Percentiles rank a stretch among this genome's conserved stretches.
phyloP scores from a whole-genome alignment of 2,113 vertebrate species.

The Solea solea region DNA sequence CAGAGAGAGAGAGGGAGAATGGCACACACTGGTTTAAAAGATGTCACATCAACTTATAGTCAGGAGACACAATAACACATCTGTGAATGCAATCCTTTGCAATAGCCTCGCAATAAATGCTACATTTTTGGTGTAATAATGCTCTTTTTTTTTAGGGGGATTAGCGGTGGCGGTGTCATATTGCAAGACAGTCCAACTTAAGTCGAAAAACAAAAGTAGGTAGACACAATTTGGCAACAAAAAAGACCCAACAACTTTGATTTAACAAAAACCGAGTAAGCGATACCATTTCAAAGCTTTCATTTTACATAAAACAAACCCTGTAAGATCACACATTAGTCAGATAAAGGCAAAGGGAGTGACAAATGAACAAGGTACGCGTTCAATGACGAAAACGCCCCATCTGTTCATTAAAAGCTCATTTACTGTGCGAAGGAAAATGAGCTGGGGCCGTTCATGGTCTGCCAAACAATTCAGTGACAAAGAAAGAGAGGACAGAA shows the following conservation, averaged over 20 bases:
- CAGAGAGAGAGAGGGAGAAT: slow-evolving; percentile 2
- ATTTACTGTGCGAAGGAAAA: slow-evolving; percentile 47
- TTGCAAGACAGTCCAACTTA: neutral
- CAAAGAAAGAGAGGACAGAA: slow-evolving; percentile 28
- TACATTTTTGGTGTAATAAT: neutral
- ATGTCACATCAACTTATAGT: slow-evolving; percentile 19
- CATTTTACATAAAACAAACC: slow-evolving; percentile 1
- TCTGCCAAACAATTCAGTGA: slow-evolving; percentile 30
- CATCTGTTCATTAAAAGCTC: slow-evolving; percentile 59
- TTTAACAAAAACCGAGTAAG: too few relatives aligned
- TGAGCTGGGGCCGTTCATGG: slow-evolving; percentile 42
- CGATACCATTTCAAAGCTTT: neutral
- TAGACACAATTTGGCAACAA: too few relatives aligned
- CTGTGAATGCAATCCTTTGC: slow-evolving; percentile 38
- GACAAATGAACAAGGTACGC: slow-evolving; percentile 42
- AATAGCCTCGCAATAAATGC: slow-evolving; percentile 32
- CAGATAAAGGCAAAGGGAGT: neutral
- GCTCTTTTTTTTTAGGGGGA: neutral
- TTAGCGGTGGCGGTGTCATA: neutral
- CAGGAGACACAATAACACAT: slow-evolving; percentile 16
- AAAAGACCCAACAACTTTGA: too few relatives aligned
- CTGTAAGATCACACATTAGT: neutral
- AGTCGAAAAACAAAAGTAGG: neutral
- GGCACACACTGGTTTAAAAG: slow-evolving; percentile 13
- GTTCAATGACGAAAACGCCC: slow-evolving; percentile 41